phyloP scores from a whole-genome alignment of 1,140 invertebrate species.

The Cydia amplana region DNA sequence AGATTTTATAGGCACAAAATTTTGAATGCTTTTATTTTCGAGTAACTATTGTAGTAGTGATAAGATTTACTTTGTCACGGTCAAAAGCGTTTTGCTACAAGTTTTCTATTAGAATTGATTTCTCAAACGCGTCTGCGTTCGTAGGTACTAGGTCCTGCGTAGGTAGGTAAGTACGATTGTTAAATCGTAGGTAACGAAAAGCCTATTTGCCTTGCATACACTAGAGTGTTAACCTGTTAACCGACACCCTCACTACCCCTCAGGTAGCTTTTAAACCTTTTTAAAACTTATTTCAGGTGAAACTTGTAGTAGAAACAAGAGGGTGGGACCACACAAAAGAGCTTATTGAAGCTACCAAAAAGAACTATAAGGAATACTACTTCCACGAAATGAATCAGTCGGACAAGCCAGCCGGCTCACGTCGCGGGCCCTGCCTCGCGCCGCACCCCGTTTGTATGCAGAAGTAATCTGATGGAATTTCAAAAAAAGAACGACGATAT shows the following conservation, averaged over 20 bases:
- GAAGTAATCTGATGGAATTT: constrained; percentile 44
- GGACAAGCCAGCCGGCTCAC: constrained; percentile 42
- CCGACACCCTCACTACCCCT: neutral
- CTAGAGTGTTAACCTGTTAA: neutral
- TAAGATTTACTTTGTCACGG: too few relatives aligned
- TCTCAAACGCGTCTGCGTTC: too few relatives aligned
- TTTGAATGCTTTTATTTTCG: too few relatives aligned
- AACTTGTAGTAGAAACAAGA: constrained; percentile 91
- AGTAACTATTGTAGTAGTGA: too few relatives aligned
- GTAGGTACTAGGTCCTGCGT: too few relatives aligned
- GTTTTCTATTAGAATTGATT: too few relatives aligned
- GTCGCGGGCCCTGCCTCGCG: constrained; percentile 64
- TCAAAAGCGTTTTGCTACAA: too few relatives aligned
- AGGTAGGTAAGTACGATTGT: too few relatives aligned
- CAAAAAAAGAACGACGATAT: neutral
- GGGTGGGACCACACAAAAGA: constrained; percentile 88
- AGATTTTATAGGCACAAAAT: too few relatives aligned
- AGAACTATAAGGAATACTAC: constrained; percentile 63
- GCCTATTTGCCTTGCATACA: too few relatives aligned
- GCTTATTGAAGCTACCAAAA: constrained; percentile 75
- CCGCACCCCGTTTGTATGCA: constrained; percentile 71
- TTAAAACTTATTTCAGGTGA: constrained; percentile 79
- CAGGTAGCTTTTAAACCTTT: neutral
- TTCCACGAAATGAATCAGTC: constrained; percentile 61
- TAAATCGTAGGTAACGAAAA: too few relatives aligned